Base-by-base conservation (phyloP, 1,140 invertebrate genomes). In the Trichogramma pretiosum region DNA sequence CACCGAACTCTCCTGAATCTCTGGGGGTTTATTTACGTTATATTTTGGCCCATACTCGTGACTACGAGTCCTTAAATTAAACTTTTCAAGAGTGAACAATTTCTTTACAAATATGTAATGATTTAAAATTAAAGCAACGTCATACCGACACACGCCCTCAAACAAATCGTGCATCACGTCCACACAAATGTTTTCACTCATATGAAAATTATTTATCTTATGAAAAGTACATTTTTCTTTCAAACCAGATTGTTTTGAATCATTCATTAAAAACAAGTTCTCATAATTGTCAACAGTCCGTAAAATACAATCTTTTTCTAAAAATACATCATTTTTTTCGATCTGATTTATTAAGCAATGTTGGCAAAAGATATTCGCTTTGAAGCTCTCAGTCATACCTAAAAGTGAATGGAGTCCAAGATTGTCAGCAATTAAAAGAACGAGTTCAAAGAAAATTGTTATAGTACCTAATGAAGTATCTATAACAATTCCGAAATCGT, bases 101-200 rank as follows among this genome's bases (percentile, higher is more conserved):
- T 50, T 47, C 14, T 38, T 17, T 28, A 9, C 24, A 23, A 34
- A 40, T 39, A 47, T 42, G 45, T 44, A 54, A 26, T 42, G 22
- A 34, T 47, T 3, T 35, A 50, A 28, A 40, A 54, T 33, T n/a
- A 18, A 4, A 2, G 33, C 40, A 18, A 47, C 16, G 33, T 48
- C 52, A 22, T 54, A 50, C 17, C 30, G n/a, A 28, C 26, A 21
- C 11, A 42, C 26, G 21, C 52, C 46, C 23, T 53, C 47, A 0
- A 49, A 24, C 13, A 53, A 14, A 44, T 49, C 43, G 5, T 53
- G 51, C 46, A 53, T 44, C 9, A 46, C 19, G 33, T 53, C 51
- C 7, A 48, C 42, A 33, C 28, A 14, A 4, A 53, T 33, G 38
- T 53, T 53, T 3, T 41, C 24, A n/a, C 22, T n/a, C n/a, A n/a